Evolutionary conservation across 2,888 invertebrate genomes (phyloP).

Genomic region (Phyllotreta cruciferae): DNA sequence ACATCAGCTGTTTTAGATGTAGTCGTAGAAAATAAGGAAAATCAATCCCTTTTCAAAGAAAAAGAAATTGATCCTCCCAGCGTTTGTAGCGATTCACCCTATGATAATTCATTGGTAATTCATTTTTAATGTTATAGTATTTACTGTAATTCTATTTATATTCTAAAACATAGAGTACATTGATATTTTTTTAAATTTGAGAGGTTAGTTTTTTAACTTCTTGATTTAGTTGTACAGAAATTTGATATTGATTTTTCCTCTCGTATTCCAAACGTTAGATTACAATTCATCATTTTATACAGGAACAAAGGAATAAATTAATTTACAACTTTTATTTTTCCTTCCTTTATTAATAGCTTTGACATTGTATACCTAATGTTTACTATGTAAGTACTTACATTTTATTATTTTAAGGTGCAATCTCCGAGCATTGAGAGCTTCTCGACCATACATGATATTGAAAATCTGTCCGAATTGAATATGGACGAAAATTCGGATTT

Average conservation of each 20-base stretch:
- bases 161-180: no score
- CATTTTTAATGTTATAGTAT: background rate
- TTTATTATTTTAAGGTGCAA: slow-evolving; percentile 59
- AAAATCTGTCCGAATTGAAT: slow-evolving; percentile 63
- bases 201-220: no score
- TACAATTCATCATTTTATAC: background rate
- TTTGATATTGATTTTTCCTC: background rate
- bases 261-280: slow-evolving; percentile 1
- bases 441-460: slow-evolving; percentile 66
- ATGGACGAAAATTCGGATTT: slow-evolving; percentile 66
- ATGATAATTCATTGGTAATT: slow-evolving; percentile 57
- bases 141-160: no score
- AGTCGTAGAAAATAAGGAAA: slow-evolving; percentile 59
- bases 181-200: no score
- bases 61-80: slow-evolving; percentile 53
- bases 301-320: background rate
- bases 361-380: no score
- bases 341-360: no score
- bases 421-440: slow-evolving; percentile 69
- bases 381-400: no score
- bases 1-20: slow-evolving; percentile 60
- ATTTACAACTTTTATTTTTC: slow-evolving; percentile 18
- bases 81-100: slow-evolving; percentile 53
- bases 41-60: slow-evolving; percentile 54
- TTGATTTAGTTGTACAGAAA: no score